phyloP scores from a whole-genome alignment of 2,797 vertebrate genomes.

The Capromys pilorides region DNA sequence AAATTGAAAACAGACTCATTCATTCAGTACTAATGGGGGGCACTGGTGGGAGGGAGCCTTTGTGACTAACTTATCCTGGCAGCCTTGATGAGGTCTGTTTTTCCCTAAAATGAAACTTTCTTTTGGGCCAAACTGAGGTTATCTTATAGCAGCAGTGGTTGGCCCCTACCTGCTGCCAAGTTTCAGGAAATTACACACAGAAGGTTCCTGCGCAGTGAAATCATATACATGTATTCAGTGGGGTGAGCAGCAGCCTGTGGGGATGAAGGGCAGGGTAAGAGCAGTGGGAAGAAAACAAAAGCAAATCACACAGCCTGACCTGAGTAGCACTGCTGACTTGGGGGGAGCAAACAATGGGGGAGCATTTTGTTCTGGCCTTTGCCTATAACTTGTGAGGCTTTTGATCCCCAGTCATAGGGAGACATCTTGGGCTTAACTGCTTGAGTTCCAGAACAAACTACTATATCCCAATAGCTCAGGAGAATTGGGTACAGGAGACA shows the following conservation, averaged over 20 bases:
- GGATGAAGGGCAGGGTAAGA: neutral
- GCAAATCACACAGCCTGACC: neutral
- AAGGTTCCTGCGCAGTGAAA: neutral
- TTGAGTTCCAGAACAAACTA: constrained; percentile 24
- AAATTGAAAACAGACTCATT: constrained; percentile 65
- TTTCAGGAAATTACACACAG: neutral
- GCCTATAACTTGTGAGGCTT: neutral
- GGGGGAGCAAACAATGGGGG: neutral
- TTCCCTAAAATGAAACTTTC: constrained; percentile 53
- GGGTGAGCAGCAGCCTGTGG: no score
- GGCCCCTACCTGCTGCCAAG: neutral
- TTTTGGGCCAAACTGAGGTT: constrained; percentile 1
- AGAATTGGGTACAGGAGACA: neutral
- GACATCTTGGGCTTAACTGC: neutral
- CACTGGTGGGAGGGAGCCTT: neutral
- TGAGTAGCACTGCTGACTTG: neutral
- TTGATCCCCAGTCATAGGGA: neutral
- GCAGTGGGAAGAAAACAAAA: neutral
- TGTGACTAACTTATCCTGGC: constrained; percentile 17
- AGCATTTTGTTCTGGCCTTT: neutral
- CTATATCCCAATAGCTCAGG: neutral
- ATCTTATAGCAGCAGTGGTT: constrained; percentile 20
- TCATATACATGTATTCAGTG: neutral
- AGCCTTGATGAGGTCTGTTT: constrained; percentile 8
- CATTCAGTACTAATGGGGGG: neutral